phyloP scores from a whole-genome alignment of 2,888 invertebrate genomes.

The Lasiommata megera region DNA sequence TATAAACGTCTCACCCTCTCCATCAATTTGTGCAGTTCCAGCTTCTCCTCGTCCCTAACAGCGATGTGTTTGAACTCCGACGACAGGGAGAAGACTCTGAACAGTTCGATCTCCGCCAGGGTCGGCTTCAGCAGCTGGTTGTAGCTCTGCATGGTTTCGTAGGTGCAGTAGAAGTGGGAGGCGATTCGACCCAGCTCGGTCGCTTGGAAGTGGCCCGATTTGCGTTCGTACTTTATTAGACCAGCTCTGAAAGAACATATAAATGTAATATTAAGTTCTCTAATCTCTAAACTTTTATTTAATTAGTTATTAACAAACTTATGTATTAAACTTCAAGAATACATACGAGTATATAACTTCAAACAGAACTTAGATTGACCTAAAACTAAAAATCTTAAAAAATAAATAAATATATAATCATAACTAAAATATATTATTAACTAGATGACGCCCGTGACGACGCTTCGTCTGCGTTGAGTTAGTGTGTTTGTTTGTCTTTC shows the following conservation, averaged over 20 bases:
- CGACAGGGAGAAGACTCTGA: constrained; percentile 98
- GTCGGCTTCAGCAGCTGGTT: constrained; percentile 98
- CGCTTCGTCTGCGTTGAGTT: too few relatives aligned
- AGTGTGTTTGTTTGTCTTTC: too few relatives aligned
- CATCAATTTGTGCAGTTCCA: constrained; percentile 97
- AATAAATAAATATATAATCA: too few relatives aligned
- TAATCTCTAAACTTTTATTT: too few relatives aligned
- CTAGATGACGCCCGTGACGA: too few relatives aligned
- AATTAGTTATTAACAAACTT: too few relatives aligned
- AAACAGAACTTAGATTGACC: too few relatives aligned
- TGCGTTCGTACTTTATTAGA: constrained; percentile 97
- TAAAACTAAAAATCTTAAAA: too few relatives aligned
- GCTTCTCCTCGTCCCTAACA: constrained; percentile 97
- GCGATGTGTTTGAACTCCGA: constrained; percentile 96
- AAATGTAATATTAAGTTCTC: too few relatives aligned
- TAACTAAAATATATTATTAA: too few relatives aligned
- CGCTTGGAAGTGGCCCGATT: constrained; percentile 92
- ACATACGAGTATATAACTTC: too few relatives aligned
- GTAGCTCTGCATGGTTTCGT: constrained; percentile 96
- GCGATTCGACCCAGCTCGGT: constrained; percentile 98
- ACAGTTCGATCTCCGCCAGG: constrained; percentile 97
- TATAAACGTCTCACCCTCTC: constrained; percentile 59
- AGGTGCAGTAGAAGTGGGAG: constrained; percentile 98
- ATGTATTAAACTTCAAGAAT: too few relatives aligned
- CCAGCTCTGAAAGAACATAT: constrained; percentile 85